Evolutionary conservation across 2,888 invertebrate genomes (phyloP), one percentile per base, ranked within the genome.

Genomic region (Iselma pallidipennis): DNA sequence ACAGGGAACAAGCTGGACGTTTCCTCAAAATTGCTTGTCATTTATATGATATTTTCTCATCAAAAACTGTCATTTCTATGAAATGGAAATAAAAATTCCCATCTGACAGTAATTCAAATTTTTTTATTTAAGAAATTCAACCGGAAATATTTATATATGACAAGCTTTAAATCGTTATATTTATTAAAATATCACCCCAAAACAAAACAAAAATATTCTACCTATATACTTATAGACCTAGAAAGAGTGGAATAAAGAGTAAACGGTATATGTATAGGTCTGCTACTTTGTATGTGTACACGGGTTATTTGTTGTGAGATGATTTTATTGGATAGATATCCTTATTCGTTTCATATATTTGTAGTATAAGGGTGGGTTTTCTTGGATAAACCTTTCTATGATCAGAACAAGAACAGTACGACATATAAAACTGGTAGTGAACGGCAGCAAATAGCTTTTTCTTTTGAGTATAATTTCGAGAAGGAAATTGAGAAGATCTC

Each of bases 401-500:
- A 14, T 6, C 37, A 37, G 7, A 37, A 14, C 2, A 16, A 16
- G 31, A 33, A 33, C 69, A 71, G 67, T 71, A 69, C 67, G 71
- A 73, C 71, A 69, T 73, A 74, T 75, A 74, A 74, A 69, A 64
- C 72, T 37, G 16, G 29, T 29, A 70, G 61, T 66, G 76, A 75
- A 75, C 75, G 10, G 4, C 12, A 72, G 76, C 75, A 75, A 78
- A 78, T 78, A 76, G 76, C 77, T 77, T 78, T 78, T 76, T 76
- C 76, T 73, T 75, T 74, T 61, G 75, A 77, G 76, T 79, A 81
- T 81, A 82, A 81, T 81, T 81, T 80, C 80, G 72, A 73, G 76
- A 73, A 81, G 81, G 82, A 81, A 82, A 81, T 81, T 82, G 81
- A 79, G 78, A 80, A 80, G 81, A 81, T 81, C 81, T 80, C 77